These are phyloP conservation scores for Orthonychiurus folsomi DNA, from an alignment of 2,888 invertebrate genomes.

Conservation along the genomic window DNA sequence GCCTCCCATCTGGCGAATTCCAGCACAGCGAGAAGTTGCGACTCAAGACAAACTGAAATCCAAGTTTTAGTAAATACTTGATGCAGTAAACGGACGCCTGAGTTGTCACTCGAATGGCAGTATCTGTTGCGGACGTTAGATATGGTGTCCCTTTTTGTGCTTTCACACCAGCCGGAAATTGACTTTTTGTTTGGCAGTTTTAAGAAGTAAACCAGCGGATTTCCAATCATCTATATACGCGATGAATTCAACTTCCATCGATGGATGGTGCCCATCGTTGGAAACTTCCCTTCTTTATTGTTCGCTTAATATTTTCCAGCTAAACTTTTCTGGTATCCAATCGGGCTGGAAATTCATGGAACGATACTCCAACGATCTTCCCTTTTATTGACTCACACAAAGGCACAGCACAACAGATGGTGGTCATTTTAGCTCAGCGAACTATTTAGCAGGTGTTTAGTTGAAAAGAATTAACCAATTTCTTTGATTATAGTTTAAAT, in stretches of 20 bases:
- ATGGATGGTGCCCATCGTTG: not conserved
- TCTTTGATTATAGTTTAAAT: no score
- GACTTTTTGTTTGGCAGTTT: not conserved
- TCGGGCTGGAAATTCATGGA: not conserved
- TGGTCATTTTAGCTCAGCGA: no score
- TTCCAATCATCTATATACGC: constrained; percentile 17
- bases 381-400: constrained; percentile 2
- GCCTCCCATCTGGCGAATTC: constrained; percentile 14
- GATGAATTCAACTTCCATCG: constrained; percentile 18
- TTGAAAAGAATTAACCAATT: no score
- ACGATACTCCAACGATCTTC: not conserved
- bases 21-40: constrained; percentile 15
- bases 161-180: not conserved
- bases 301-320: not conserved
- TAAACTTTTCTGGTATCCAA: not conserved
- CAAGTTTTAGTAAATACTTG: constrained; percentile 9
- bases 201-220: not conserved
- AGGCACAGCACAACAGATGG: constrained; percentile 7
- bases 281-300: no score
- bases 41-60: constrained; percentile 19
- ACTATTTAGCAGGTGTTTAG: no score
- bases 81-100: constrained; percentile 13
- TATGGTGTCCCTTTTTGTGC: constrained; percentile 4
- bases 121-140: constrained; percentile 18
- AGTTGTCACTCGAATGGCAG: constrained; percentile 16